Percentiles rank a stretch among this genome's conserved stretches.
These are phyloP conservation scores for Clarias macrocephalus DNA, from an alignment of 2,113 vertebrate genomes.

Conservation along the genomic window DNA sequence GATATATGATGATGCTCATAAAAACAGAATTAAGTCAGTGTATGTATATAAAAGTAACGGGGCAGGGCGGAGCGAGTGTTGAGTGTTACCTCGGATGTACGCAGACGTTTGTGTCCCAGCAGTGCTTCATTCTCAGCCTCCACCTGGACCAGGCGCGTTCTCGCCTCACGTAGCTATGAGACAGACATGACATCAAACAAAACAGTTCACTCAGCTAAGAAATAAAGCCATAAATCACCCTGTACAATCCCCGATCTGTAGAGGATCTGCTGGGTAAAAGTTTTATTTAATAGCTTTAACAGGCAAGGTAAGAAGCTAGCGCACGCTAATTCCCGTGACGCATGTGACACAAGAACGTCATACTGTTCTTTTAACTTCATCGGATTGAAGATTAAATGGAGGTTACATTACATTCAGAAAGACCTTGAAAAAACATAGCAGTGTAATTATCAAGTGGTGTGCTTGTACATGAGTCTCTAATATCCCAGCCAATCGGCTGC, in stretches of 20 bases:
- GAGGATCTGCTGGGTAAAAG: background rate
- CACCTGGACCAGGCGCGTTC: conserved; percentile 45
- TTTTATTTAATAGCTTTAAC: background rate
- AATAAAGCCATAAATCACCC: background rate
- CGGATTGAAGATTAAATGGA: background rate
- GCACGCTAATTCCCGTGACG: background rate
- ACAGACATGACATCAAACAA: background rate
- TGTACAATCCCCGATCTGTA: background rate
- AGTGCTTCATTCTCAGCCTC: conserved; percentile 57
- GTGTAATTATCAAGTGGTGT: too few relatives aligned
- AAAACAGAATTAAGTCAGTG: too few relatives aligned
- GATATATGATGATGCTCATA: too few relatives aligned
- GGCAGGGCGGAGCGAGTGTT: background rate
- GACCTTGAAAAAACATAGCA: too few relatives aligned
- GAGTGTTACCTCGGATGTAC: conserved; percentile 49
- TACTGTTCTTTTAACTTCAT: background rate
- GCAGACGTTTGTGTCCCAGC: conserved; percentile 50
- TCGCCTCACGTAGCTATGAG: conserved; percentile 52
- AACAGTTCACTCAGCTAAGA: background rate
- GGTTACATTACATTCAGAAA: too few relatives aligned
- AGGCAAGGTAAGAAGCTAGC: background rate
- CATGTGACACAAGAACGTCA: background rate
- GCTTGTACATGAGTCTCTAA: too few relatives aligned
- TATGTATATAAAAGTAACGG: too few relatives aligned
- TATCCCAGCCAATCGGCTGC: too few relatives aligned